These are phyloP conservation scores for Cryptus armator DNA, from an alignment of 2,888 invertebrate genomes.

Conservation along the genomic window DNA sequence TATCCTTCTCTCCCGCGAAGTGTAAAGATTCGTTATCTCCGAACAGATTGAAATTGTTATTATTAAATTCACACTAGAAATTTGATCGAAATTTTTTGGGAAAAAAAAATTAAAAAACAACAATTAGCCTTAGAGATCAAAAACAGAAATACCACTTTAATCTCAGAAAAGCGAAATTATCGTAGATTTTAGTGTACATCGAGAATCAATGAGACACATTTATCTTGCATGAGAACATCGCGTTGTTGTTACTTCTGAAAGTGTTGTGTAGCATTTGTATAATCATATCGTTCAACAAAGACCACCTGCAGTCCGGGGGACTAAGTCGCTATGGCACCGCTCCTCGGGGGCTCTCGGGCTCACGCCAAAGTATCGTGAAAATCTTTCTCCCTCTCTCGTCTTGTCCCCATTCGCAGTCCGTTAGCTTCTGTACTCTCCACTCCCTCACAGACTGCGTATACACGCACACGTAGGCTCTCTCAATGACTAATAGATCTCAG, in stretches of 20 bases:
- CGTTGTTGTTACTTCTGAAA: constrained; percentile 43
- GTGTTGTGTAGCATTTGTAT: constrained; percentile 64
- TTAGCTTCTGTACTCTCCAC: constrained; percentile 51
- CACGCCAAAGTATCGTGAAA: constrained; percentile 55
- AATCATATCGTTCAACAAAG: constrained; percentile 72
- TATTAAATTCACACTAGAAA: no score
- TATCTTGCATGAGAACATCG: constrained; percentile 42
- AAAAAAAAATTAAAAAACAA: no score
- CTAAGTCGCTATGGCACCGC: constrained; percentile 63
- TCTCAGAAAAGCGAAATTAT: background rate
- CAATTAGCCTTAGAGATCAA: no score
- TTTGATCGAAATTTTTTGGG: no score
- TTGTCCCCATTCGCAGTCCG: constrained; percentile 55
- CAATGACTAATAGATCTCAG: constrained; percentile 81
- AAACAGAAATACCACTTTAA: no score
- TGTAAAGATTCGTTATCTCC: no score
- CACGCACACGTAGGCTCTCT: constrained; percentile 50
- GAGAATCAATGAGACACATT: background rate
- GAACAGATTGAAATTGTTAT: no score
- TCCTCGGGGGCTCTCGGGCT: constrained; percentile 49
- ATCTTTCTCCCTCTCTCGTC: constrained; percentile 56
- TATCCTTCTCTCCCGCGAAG: no score
- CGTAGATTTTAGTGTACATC: background rate
- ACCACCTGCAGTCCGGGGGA: constrained; percentile 69
- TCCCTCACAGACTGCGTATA: constrained; percentile 52